These are phyloP conservation scores for Trididemnum miniatum DNA, from an alignment of 23 tunicate genomes.

Conservation along the genomic window DNA sequence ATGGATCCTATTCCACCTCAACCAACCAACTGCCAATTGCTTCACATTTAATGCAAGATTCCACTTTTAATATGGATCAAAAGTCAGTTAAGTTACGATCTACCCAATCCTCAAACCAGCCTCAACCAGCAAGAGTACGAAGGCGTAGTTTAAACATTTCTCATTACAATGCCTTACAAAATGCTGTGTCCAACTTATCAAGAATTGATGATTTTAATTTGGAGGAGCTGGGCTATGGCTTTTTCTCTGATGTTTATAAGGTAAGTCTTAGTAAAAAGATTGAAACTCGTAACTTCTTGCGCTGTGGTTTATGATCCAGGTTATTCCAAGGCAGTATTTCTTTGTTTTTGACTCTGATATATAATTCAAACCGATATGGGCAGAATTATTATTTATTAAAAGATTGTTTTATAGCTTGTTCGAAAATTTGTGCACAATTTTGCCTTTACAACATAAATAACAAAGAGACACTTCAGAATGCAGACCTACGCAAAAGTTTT, in stretches of 20 bases:
- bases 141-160: conserved; percentile 77
- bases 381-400: too few species aligned
- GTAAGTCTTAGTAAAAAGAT: too few species aligned
- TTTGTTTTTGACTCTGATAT: too few species aligned
- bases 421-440: too few species aligned
- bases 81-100: conserved; percentile 23
- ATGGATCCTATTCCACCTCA: not conserved
- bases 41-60: not conserved
- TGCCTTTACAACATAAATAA: too few species aligned
- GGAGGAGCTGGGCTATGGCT: conserved; percentile 91
- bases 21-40: conserved; percentile 25
- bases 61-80: not conserved
- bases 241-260: conserved; percentile 95
- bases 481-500: too few species aligned
- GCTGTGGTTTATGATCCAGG: too few species aligned
- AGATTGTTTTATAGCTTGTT: too few species aligned
- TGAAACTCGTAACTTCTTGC: too few species aligned
- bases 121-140: conserved; percentile 47
- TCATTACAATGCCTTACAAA: conserved; percentile 82
- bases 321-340: too few species aligned
- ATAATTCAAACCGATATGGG: too few species aligned
- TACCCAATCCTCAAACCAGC: not conserved
- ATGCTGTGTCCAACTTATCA: conserved; percentile 81
- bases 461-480: too few species aligned
- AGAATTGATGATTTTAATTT: conserved; percentile 91